Conservation (phyloP, 2,797 vertebrate genomes). For the Psittacula echo region DNA sequence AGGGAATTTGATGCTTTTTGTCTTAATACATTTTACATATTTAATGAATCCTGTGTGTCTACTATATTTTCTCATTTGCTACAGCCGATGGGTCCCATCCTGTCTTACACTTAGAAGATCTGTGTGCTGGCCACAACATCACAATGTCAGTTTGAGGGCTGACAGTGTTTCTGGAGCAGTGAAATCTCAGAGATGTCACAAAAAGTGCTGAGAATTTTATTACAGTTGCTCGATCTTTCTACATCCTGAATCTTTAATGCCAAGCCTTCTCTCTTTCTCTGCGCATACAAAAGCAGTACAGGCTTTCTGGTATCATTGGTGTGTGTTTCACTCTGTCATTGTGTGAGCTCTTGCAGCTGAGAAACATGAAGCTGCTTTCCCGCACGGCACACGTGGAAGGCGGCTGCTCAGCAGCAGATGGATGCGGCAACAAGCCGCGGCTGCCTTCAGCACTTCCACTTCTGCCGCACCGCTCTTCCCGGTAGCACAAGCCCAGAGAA, state of each 20-base stretch:
- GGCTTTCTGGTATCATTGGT: background rate
- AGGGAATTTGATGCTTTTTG: background rate
- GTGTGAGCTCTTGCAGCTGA: background rate
- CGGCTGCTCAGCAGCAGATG: background rate
- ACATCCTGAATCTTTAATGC: background rate
- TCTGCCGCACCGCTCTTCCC: rapidly evolving
- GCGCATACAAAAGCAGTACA: rapidly evolving
- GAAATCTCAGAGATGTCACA: background rate
- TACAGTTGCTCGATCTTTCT: background rate
- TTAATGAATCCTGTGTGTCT: background rate
- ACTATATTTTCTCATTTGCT: background rate
- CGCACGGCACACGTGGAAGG: rapidly evolving
- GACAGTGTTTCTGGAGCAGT: background rate
- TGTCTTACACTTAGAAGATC: background rate
- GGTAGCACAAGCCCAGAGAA: background rate
- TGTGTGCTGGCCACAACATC: background rate
- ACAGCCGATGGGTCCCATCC: background rate
- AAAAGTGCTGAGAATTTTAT: background rate
- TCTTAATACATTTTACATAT: background rate
- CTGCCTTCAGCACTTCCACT: background rate
- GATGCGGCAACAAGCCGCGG: rapidly evolving
- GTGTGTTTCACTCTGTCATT: no score
- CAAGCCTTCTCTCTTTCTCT: background rate
- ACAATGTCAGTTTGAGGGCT: background rate
- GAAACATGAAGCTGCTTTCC: background rate